These are phyloP conservation scores for Agriotes lineatus DNA, from an alignment of 2,888 invertebrate species.

Conservation along the genomic window DNA sequence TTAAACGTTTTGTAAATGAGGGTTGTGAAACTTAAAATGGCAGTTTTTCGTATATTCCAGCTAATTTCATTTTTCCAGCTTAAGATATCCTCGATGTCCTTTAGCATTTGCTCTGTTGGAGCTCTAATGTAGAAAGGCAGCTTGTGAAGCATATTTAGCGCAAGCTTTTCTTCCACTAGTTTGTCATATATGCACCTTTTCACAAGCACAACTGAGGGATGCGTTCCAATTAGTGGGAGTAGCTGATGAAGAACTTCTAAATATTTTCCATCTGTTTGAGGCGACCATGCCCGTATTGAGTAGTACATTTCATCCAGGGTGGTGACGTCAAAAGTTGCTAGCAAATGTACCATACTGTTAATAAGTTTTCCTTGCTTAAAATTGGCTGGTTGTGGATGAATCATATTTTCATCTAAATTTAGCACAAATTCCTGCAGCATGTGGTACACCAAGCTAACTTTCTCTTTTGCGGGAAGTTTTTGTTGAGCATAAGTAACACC, in stretches of 20 bases:
- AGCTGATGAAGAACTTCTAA: conserved; percentile 62
- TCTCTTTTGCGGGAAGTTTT: no score
- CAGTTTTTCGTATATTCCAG: conserved; percentile 19
- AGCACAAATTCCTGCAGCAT: conserved; percentile 59
- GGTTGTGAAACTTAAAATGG: conserved; percentile 61
- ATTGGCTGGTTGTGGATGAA: conserved; percentile 58
- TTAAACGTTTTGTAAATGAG: conserved; percentile 48
- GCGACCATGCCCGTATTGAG: conserved; percentile 45
- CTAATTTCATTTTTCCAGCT: conserved; percentile 53
- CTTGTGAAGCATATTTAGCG: conserved; percentile 60
- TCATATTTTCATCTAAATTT: conserved; percentile 60
- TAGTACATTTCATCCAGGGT: conserved; percentile 57
- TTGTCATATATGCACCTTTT: conserved; percentile 58
- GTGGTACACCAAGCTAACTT: no score
- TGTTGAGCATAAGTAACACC: no score
- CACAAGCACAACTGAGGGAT: conserved; percentile 61
- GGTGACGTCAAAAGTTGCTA: conserved; percentile 58
- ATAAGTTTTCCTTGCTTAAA: conserved; percentile 59
- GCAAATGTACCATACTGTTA: conserved; percentile 57
- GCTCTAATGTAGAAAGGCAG: conserved; percentile 64
- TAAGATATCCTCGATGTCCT: conserved; percentile 60
- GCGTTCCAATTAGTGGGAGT: conserved; percentile 65
- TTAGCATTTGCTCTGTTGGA: conserved; percentile 62
- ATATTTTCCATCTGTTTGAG: conserved; percentile 52
- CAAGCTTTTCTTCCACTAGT: conserved; percentile 55